Conservation (phyloP, 2,113 vertebrate genomes). For the Isurus oxyrinchus region DNA sequence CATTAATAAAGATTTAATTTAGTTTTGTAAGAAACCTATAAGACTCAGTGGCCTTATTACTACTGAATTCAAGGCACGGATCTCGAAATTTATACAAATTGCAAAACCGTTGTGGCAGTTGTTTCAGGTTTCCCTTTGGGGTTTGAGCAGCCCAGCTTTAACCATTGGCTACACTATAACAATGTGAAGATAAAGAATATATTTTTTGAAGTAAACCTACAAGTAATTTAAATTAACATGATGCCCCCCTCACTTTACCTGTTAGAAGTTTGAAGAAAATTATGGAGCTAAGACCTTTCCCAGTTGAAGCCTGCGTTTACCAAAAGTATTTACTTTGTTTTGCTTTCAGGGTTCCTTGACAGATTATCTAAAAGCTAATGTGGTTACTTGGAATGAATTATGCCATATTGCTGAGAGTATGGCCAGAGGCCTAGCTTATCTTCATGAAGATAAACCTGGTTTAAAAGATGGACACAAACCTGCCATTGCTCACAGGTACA, state of each 20-base stretch:
- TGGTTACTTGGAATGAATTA: constrained; percentile 91
- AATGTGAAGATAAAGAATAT: neutral
- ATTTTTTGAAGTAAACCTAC: neutral
- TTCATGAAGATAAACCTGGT: constrained; percentile 92
- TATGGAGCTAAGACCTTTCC: neutral
- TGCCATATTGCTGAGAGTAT: constrained; percentile 89
- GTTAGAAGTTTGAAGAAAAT: neutral
- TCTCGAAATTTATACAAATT: no score
- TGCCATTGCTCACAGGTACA: constrained; percentile 86
- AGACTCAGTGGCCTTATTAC: no score
- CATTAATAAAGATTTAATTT: no score
- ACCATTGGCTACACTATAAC: no score
- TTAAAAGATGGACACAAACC: constrained; percentile 95
- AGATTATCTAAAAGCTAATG: constrained; percentile 93
- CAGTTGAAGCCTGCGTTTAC: neutral
- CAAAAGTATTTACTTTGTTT: neutral
- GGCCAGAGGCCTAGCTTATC: constrained; percentile 88
- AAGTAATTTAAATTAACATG: neutral
- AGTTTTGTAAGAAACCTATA: no score
- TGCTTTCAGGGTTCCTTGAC: constrained; percentile 80
- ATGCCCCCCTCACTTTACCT: neutral
- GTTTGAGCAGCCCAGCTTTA: no score
- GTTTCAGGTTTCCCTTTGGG: no score
- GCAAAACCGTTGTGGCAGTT: no score
- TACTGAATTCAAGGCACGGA: no score